Percentiles rank a stretch among this genome's conserved stretches.
phyloP scores from a whole-genome alignment of 1,140 invertebrate species.

The Caenorhabditis inopinata region DNA sequence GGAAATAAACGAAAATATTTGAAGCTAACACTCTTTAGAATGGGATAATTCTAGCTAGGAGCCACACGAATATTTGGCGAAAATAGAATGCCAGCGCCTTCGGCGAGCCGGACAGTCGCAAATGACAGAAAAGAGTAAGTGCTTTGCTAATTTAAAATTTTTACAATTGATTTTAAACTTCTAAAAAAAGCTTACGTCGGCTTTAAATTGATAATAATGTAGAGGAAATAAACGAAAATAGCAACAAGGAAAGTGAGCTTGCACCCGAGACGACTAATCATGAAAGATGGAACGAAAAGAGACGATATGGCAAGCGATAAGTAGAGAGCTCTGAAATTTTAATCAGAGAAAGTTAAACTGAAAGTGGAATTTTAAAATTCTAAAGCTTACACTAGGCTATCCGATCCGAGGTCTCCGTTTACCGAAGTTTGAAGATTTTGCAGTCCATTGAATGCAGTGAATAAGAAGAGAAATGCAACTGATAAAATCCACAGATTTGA shows the following conservation, averaged over 20 bases:
- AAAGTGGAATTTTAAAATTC: background rate
- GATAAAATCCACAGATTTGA: constrained; percentile 74
- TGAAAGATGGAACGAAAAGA: constrained; percentile 63
- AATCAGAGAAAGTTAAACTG: background rate
- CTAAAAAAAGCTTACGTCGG: constrained; percentile 74
- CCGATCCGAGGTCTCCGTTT: constrained; percentile 62
- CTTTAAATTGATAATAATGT: constrained; percentile 88
- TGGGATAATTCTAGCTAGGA: no score
- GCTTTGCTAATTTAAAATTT: no score
- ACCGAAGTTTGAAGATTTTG: constrained; percentile 75
- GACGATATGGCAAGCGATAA: constrained; percentile 63
- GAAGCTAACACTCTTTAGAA: no score
- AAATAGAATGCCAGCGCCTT: no score
- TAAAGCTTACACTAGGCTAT: constrained; percentile 51
- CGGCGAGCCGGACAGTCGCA: no score
- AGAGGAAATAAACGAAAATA: constrained; percentile 87
- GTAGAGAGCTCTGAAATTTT: constrained; percentile 57
- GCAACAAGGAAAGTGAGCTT: constrained; percentile 90
- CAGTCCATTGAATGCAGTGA: constrained; percentile 86
- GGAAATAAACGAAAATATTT: constrained; percentile 86
- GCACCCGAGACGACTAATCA: constrained; percentile 75
- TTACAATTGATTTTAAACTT: no score
- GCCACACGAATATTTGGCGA: no score
- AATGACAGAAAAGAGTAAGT: no score
- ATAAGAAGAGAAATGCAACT: constrained; percentile 85